Conservation (phyloP, 1,140 invertebrate genomes). For the Achatina immaculata region DNA sequence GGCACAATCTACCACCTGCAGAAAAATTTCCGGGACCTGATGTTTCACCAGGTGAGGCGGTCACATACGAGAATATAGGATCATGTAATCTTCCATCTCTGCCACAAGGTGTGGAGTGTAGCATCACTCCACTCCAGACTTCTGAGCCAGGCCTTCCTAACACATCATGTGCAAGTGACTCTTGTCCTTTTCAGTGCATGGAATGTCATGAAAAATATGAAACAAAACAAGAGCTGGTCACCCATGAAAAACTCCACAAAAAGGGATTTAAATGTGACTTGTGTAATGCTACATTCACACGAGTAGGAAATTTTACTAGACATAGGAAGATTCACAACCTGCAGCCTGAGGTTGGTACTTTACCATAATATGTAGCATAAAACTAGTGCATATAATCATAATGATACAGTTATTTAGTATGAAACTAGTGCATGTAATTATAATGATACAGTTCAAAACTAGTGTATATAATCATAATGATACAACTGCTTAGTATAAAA, state of each 20-base stretch:
- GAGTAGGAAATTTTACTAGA: constrained; percentile 33
- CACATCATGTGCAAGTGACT: not conserved
- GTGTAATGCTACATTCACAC: constrained; percentile 38
- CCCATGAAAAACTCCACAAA: constrained; percentile 15
- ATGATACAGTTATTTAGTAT: no score
- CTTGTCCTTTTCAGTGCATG: not conserved
- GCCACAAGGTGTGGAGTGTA: not conserved
- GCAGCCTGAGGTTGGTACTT: constrained; percentile 25
- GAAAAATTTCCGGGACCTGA: not conserved
- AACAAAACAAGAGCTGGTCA: constrained; percentile 1
- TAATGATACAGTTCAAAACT: no score
- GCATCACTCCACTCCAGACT: not conserved
- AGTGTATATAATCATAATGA: no score
- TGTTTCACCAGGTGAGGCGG: not conserved
- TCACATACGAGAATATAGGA: not conserved
- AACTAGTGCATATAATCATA: no score
- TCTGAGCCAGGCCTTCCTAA: not conserved
- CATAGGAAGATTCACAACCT: constrained; percentile 41
- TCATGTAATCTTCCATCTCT: not conserved
- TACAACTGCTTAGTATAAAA: no score
- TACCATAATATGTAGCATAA: not conserved
- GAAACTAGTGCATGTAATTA: no score
- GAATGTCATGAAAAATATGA: constrained; percentile 24
- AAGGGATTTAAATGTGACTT: constrained; percentile 36
- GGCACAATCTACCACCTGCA: not conserved